Conservation (phyloP, 2,113 vertebrate species). For the Zosterops lateralis region DNA sequence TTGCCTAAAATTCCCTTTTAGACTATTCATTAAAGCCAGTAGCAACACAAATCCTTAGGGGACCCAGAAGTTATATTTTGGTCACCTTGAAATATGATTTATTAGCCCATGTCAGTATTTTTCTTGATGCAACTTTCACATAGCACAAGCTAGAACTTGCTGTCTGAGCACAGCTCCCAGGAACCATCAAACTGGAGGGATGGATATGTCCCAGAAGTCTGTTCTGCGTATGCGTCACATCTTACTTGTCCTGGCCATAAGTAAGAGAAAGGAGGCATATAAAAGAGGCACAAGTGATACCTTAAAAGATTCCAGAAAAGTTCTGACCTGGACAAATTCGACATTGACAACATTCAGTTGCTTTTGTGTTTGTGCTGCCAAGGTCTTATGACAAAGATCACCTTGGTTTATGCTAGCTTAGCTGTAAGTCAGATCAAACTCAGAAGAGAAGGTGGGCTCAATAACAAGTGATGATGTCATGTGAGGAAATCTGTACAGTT, state of each 20-base stretch:
- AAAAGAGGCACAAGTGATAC: not conserved
- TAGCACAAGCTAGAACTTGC: not conserved
- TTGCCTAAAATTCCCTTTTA: not conserved
- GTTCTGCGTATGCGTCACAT: not conserved
- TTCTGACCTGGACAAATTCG: not conserved
- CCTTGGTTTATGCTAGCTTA: not conserved
- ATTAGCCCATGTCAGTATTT: not conserved
- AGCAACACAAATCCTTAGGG: not conserved
- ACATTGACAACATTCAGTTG: not conserved
- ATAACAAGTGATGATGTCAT: not conserved
- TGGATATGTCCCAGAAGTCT: not conserved
- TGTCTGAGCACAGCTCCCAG: not conserved
- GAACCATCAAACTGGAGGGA: not conserved
- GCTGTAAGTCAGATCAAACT: not conserved
- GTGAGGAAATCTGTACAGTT: not conserved
- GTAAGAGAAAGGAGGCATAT: not conserved
- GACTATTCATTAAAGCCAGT: not conserved
- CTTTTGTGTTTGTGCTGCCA: not conserved
- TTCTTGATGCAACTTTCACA: not conserved
- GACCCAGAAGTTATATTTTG: not conserved
- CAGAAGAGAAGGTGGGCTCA: not conserved
- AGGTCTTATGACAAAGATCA: not conserved
- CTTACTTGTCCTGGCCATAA: not conserved
- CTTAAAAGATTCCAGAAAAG: not conserved
- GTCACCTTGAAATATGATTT: not conserved